Conservation (phyloP, 2,797 vertebrate genomes). For the Tinamus major region DNA sequence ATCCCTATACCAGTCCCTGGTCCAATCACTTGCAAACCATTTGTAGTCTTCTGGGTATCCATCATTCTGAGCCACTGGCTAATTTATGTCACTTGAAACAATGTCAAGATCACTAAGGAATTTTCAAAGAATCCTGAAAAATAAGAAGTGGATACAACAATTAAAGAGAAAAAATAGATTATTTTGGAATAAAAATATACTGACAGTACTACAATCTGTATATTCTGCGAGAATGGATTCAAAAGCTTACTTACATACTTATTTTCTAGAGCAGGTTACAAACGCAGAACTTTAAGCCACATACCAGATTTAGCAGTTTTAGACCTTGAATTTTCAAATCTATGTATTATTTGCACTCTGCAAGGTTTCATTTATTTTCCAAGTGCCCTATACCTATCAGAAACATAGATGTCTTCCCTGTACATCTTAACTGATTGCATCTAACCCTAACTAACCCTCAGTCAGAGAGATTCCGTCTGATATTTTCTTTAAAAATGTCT, state of each 20-base stretch:
- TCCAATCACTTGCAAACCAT: constrained; percentile 91
- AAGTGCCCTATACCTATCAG: not conserved
- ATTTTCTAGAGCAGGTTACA: not conserved
- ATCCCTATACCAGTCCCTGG: constrained; percentile 93
- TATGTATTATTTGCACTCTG: not conserved
- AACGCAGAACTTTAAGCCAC: not conserved
- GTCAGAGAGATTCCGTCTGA: not conserved
- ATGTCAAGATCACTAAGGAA: constrained; percentile 84
- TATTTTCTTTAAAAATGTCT: not conserved
- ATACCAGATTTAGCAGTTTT: not conserved
- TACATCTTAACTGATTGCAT: not conserved
- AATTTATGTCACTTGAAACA: constrained; percentile 88
- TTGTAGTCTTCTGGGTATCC: constrained; percentile 86
- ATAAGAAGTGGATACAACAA: constrained; percentile 82
- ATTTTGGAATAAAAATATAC: constrained; percentile 18
- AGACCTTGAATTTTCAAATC: not conserved
- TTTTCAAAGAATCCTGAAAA: constrained; percentile 85
- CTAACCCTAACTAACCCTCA: not conserved
- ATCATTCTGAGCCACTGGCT: constrained; percentile 86
- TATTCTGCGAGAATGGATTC: not conserved
- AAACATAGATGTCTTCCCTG: not conserved
- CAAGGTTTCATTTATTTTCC: not conserved
- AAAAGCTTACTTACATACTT: not conserved
- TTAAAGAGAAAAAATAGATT: constrained; percentile 75
- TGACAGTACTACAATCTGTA: not conserved